Evolutionary conservation across 2,113 vertebrate species (phyloP), one percentile per base, ranked within the genome.

Genomic region (Zeus faber): DNA sequence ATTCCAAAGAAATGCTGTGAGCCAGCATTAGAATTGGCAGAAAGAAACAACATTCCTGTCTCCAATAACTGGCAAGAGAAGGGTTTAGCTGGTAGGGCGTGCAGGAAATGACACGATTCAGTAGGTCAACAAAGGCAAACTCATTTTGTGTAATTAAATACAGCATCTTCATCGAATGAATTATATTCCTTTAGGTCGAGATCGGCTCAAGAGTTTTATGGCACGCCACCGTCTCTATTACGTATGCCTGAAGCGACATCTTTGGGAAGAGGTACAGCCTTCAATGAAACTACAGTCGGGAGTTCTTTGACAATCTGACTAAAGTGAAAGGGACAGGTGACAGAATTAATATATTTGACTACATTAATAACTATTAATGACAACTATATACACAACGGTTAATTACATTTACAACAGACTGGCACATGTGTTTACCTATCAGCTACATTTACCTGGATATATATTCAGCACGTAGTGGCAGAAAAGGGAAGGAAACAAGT

Each of bases 401-500:
- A 44, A 44, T 17, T 20, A 44, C 41, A 44, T 44, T 44, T 44
- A 21, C n/a, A n/a, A n/a, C n/a, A 44, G 9, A 44, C 41, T 44
- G 18, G 17, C 18, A 5, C 18, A 8, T n/a, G n/a, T 44, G 18
- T 44, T 3, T 48, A 51, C 4, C 17, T 51, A 21, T 6, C 17
- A 23, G 37, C 35, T 43, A 41, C n/a, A 54, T 25, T 31, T 60
- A 51, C n/a, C 14, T 50, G 37, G 24, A 43, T 41, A 51, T 40
- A 24, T 60, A 31, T 43, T 43, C 10, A 43, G 53, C 43, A 65
- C 49, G 39, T 65, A 24, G 67, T 70, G 51, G 31, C 49, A 25
- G 62, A 65, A 43, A 74, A 55, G 44, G 61, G 45, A 26, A 69
- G 57, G 18, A 64, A 58, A 6, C 41, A 74, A 74, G 51, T 69